phyloP scores from a whole-genome alignment of 2,797 vertebrate species.

The Rhincodon typus region DNA sequence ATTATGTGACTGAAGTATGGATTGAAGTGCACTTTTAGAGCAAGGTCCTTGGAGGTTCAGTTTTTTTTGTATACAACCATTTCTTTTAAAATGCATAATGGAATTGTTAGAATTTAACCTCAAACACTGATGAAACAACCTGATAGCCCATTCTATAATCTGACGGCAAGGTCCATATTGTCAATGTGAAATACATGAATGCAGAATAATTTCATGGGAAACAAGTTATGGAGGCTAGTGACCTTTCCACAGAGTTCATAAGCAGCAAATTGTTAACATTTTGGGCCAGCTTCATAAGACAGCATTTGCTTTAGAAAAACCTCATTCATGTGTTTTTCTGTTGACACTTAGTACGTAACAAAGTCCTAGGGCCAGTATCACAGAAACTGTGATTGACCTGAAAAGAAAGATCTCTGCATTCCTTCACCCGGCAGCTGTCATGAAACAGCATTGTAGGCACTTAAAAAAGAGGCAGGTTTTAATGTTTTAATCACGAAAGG shows the following conservation, averaged over 20 bases:
- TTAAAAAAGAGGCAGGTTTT: not conserved
- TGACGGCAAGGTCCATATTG: not conserved
- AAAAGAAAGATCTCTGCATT: not conserved
- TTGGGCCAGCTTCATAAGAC: too few species aligned
- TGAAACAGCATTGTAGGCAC: not conserved
- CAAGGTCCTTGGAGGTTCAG: not conserved
- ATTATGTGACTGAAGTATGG: not conserved
- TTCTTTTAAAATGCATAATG: not conserved
- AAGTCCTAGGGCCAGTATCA: not conserved
- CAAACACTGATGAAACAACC: not conserved
- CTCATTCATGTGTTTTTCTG: not conserved
- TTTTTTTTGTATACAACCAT: not conserved
- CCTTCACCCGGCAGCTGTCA: not conserved
- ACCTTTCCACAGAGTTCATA: not conserved
- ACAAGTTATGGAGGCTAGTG: not conserved
- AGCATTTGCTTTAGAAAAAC: not conserved
- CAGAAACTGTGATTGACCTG: not conserved
- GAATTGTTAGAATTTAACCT: not conserved
- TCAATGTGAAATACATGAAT: not conserved
- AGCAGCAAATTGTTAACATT: not conserved
- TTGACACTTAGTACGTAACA: not conserved
- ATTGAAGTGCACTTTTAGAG: not conserved
- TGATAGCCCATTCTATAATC: not conserved
- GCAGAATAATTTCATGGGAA: not conserved
- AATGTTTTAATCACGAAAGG: not conserved